A percentile compares a stretch with the other conserved stretches of the same genome.
Conservation (phyloP, 2,797 vertebrate species). For the Syngnathus rostellatus region DNA sequence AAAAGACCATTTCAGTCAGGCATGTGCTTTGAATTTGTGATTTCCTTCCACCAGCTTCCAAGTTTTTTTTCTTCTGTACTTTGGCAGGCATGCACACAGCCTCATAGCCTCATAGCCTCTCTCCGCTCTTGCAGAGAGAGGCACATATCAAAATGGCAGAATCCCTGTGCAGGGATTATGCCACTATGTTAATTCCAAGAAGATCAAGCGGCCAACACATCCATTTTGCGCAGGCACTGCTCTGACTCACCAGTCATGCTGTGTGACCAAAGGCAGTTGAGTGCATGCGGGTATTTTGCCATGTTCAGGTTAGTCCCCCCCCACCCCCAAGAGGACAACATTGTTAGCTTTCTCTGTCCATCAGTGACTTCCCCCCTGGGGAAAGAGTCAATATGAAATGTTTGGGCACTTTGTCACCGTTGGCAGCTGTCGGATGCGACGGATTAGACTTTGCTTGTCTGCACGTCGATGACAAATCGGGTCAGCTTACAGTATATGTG, state of each 20-base stretch:
- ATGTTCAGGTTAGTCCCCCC: constrained; percentile 2
- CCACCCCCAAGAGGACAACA: constrained; percentile 33
- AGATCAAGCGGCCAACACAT: constrained; percentile 42
- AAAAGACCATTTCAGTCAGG: constrained; percentile 5
- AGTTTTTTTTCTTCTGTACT: neutral
- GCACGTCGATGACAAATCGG: constrained; percentile 50
- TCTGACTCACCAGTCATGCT: constrained; percentile 39
- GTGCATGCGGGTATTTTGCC: constrained; percentile 1
- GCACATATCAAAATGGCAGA: constrained; percentile 16
- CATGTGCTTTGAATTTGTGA: neutral
- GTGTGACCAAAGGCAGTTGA: constrained; percentile 24
- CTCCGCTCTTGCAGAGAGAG: constrained; percentile 2
- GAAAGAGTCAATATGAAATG: constrained; percentile 53
- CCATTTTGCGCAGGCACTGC: constrained; percentile 17
- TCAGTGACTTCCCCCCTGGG: constrained; percentile 34
- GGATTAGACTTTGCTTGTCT: constrained; percentile 48
- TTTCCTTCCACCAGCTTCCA: neutral
- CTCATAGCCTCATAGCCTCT: neutral
- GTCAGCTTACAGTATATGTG: constrained; percentile 34
- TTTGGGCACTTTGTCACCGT: constrained; percentile 58
- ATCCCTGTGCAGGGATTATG: constrained; percentile 29
- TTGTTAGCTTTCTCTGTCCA: constrained; percentile 55
- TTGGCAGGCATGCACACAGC: neutral
- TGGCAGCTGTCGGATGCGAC: constrained; percentile 58
- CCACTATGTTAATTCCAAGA: constrained; percentile 43